A percentile compares a stretch with the other conserved stretches of the same genome.
Evolutionary conservation across 1,140 invertebrate genomes (phyloP).

Genomic region (Holotrichia oblita): DNA sequence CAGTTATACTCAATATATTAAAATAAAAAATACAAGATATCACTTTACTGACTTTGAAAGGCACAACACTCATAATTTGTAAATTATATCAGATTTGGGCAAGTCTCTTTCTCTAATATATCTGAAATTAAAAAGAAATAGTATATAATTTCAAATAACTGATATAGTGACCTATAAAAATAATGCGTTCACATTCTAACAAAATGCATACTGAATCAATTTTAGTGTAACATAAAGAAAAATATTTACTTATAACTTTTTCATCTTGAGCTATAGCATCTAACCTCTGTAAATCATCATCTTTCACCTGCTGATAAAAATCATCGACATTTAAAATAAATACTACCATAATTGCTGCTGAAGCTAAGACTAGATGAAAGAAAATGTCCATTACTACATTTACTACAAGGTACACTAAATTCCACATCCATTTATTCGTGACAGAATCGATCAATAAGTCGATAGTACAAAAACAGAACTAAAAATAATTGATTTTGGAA

Average conservation of each 20-base stretch:
- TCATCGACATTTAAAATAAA: constrained; percentile 29
- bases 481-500: not conserved
- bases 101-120: not conserved
- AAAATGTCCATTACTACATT: constrained; percentile 31
- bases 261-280: not conserved
- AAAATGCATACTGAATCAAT: not conserved
- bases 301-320: constrained; percentile 7
- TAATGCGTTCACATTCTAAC: no score
- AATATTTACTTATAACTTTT: not conserved
- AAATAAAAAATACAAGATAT: no score
- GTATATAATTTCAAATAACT: no score
- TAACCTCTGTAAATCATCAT: not conserved
- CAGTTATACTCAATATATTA: no score
- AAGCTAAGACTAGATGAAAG: constrained; percentile 26
- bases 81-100: not conserved
- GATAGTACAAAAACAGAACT: constrained; percentile 4
- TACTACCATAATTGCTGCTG: constrained; percentile 17
- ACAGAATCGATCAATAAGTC: not conserved
- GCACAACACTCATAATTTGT: not conserved
- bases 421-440: constrained; percentile 24
- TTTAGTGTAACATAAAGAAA: not conserved
- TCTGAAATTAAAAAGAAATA: not conserved
- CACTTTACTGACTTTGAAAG: no score
- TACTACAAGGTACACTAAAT: not conserved
- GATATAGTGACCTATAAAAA: no score